Evolutionary conservation across 2,797 vertebrate species (phyloP).

Genomic region (Brachyrhaphis roseni): DNA sequence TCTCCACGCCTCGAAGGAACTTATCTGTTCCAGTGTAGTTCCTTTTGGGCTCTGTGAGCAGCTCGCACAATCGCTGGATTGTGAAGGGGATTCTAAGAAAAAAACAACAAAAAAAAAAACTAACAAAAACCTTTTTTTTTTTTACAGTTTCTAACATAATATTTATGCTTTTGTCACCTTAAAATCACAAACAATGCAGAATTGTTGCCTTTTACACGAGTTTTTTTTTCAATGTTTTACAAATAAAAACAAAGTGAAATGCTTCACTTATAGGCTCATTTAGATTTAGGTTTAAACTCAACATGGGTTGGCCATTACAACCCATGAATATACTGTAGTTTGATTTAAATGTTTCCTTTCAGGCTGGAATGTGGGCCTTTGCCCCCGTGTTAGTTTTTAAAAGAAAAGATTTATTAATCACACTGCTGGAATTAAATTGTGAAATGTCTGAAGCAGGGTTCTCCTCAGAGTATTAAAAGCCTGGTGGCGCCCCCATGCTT

Average conservation of each 20-base stretch:
- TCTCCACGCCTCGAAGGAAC: slow-evolving; percentile 97
- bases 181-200: not conserved
- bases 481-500: too few relatives aligned
- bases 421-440: not conserved
- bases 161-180: not conserved
- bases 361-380: not conserved
- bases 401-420: not conserved
- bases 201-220: too few relatives aligned
- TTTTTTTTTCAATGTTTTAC: too few relatives aligned
- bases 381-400: not conserved
- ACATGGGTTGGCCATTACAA: not conserved
- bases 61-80: slow-evolving; percentile 96
- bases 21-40: slow-evolving; percentile 99
- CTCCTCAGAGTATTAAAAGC: too few relatives aligned
- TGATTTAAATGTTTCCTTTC: not conserved
- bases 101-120: not conserved
- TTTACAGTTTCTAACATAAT: not conserved
- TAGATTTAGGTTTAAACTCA: not conserved
- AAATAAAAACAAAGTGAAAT: too few relatives aligned
- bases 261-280: not conserved
- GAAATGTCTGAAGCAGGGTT: not conserved
- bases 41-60: slow-evolving; percentile 97
- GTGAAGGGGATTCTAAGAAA: slow-evolving; percentile 93
- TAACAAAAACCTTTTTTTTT: not conserved
- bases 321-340: not conserved